Evolutionary conservation across 2,888 invertebrate species (phyloP).

Genomic region (Linyphia triangularis): DNA sequence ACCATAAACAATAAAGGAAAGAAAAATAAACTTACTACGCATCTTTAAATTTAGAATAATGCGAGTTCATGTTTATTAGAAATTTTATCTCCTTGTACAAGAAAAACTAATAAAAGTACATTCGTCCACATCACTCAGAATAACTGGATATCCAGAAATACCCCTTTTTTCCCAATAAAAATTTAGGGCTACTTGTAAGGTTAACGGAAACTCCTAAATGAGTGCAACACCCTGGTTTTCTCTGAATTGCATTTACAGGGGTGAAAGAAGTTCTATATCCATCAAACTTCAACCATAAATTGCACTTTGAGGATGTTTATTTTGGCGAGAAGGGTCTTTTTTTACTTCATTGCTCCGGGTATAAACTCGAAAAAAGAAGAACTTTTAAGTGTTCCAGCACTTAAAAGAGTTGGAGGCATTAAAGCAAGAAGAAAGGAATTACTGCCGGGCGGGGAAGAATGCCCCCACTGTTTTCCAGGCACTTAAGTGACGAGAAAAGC

Average conservation of each 20-base stretch:
- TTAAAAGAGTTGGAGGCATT: constrained; percentile 67
- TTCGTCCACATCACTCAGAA: background rate
- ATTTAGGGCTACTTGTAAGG: background rate
- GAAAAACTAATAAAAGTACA: background rate
- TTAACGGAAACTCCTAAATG: background rate
- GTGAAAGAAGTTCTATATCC: constrained; percentile 34
- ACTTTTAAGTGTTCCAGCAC: constrained; percentile 72
- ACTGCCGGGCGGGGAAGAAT: constrained; percentile 38
- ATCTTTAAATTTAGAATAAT: background rate
- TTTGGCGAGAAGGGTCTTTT: constrained; percentile 36
- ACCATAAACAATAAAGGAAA: too few species aligned
- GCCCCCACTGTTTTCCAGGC: constrained; percentile 58
- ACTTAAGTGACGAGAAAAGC: constrained; percentile 68
- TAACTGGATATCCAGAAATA: background rate
- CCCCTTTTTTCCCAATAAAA: background rate
- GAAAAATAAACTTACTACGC: too few species aligned
- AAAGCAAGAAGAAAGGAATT: constrained; percentile 64
- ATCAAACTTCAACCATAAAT: constrained; percentile 65
- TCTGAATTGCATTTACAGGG: background rate
- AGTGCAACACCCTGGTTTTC: background rate
- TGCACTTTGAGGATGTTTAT: constrained; percentile 64
- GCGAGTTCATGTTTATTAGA: too few species aligned
- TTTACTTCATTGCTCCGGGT: constrained; percentile 62
- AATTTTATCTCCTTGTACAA: background rate
- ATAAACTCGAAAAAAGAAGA: constrained; percentile 45